Evolutionary conservation across 2,888 invertebrate genomes (phyloP).

Genomic region (Seira musarum): DNA sequence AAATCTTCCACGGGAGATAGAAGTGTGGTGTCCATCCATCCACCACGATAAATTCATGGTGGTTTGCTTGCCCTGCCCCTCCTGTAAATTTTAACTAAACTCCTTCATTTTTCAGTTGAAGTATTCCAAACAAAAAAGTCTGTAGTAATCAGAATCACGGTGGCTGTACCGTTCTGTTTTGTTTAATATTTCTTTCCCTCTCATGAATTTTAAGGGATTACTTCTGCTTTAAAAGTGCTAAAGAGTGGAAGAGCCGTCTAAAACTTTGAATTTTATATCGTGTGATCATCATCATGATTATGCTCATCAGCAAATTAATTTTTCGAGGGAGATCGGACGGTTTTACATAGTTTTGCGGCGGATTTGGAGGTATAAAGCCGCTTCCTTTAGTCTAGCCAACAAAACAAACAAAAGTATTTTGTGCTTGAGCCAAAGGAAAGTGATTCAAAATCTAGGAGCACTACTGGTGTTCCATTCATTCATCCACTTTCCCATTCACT

Average conservation of each 20-base stretch:
- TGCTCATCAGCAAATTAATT: slow-evolving; percentile 14
- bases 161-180: neutral
- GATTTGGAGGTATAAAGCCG: slow-evolving; percentile 2
- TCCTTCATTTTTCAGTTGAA: slow-evolving; percentile 16
- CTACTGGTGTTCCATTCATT: neutral
- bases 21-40: slow-evolving; percentile 7
- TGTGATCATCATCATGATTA: neutral
- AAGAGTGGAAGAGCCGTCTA: slow-evolving; percentile 23
- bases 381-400: slow-evolving; percentile 17
- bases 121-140: slow-evolving; percentile 1
- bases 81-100: neutral
- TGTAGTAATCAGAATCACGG: neutral
- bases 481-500: slow-evolving; percentile 36
- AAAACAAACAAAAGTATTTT: slow-evolving; percentile 3
- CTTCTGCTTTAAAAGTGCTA: slow-evolving; percentile 31
- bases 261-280: neutral
- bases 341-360: neutral
- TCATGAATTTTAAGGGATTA: neutral
- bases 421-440: neutral
- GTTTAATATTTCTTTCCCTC: neutral
- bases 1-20: neutral
- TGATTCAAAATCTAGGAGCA: neutral
- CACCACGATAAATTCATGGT: neutral
- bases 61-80: neutral
- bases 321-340: neutral